A percentile compares a stretch with the other conserved stretches of the same genome.
Evolutionary conservation across 2,888 invertebrate species (phyloP).

Genomic region (Meganola albula): DNA sequence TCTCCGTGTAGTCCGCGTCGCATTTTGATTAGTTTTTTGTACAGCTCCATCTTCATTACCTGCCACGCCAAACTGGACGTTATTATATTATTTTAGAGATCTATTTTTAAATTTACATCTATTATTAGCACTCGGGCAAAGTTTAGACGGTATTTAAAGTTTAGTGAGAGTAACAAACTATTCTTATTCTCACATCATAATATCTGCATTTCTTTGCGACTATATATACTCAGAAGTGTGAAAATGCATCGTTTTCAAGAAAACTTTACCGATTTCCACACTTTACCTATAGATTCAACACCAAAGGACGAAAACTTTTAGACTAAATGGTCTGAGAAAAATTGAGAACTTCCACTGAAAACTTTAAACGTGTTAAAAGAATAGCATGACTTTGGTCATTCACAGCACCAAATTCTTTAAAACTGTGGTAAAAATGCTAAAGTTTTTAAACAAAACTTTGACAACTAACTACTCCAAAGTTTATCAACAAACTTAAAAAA

Average conservation of each 20-base stretch:
- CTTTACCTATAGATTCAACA: constrained; percentile 29
- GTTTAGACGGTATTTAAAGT: constrained; percentile 40
- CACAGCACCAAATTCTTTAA: too few species aligned
- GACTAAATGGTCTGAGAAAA: constrained; percentile 57
- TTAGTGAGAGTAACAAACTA: constrained; percentile 51
- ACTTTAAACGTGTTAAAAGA: constrained; percentile 30
- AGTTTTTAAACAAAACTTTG: too few species aligned
- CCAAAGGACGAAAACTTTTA: constrained; percentile 55
- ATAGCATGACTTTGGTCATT: too few species aligned
- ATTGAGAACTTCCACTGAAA: constrained; percentile 41
- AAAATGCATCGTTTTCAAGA: constrained; percentile 51
- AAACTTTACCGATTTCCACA: constrained; percentile 50
- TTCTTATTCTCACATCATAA: constrained; percentile 44
- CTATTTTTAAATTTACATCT: constrained; percentile 25
- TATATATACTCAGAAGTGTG: constrained; percentile 42
- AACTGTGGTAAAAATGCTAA: too few species aligned
- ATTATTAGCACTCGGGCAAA: constrained; percentile 17
- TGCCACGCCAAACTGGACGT: constrained; percentile 47
- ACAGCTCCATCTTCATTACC: constrained; percentile 37
- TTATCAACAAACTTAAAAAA: too few species aligned
- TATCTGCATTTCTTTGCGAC: constrained; percentile 40
- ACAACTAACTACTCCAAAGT: too few species aligned
- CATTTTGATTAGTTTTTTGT: constrained; percentile 73
- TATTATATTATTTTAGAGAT: constrained; percentile 37
- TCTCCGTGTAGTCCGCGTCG: constrained; percentile 55